Base-by-base conservation (phyloP, 2,113 vertebrate species). In the Damaliscus lunatus region DNA sequence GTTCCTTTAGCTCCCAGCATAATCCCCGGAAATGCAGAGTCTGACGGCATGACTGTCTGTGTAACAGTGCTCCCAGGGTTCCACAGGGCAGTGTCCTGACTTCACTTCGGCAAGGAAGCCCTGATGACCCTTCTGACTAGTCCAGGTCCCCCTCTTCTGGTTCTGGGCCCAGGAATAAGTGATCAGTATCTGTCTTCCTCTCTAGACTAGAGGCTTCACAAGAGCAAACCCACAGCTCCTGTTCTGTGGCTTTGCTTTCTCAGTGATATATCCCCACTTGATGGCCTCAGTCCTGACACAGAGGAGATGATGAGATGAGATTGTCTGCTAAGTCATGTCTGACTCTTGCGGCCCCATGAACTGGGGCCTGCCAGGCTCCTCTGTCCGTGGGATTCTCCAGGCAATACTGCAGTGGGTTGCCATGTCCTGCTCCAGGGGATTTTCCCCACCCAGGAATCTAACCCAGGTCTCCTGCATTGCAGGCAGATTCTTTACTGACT, bases 21-120 rank as follows among this genome's bases (percentile, higher is more conserved):
- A 46, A 57, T 78, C 57, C 21, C 62, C 59, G 33, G 46, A 40
- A 59, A 19, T 46, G 7, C 1, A 71, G 31, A 19, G 29, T 21
- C 31, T 4, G 13, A 48, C 31, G 3, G 0, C 46, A 6, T 21
- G 46, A 16, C n/a, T 52, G 5, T 13, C 10, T 50, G 7, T 25
- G 25, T 80, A 71, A 52, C 12, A 25, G 6, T 77, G 29, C 43
- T 71, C 55, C 43, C 80, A 43, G 88, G 8, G 31, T 67, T 27
- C 21, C 10, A 15, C 16, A 4, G 36, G n/a, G 17, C 7, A 2
- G 15, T 19, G 12, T 36, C 29, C 60, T 46, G 33, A 19, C 36
- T 55, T 43, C 50, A 27, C 33, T 50, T 74, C 1, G 27, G 57
- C 50, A 50, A 36, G 29, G 40, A 86, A 80, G n/a, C 78, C 10